A percentile compares a stretch with the other conserved stretches of the same genome.
Conservation (phyloP, 1,140 invertebrate species). For the Hetaerina americana region DNA sequence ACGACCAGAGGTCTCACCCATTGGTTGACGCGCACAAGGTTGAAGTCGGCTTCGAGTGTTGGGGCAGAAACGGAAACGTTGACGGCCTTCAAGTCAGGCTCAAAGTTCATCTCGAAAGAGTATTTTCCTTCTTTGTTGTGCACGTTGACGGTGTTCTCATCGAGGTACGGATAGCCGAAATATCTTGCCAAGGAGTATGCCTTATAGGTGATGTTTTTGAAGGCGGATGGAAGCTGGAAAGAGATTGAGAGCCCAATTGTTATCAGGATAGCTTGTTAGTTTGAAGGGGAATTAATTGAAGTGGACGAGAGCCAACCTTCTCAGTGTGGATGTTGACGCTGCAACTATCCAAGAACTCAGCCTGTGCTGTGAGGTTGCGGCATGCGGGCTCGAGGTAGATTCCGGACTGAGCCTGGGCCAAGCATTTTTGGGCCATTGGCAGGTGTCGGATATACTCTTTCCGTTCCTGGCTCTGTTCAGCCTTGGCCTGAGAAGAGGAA, state of each 20-base stretch:
- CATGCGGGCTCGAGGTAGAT: constrained; percentile 39
- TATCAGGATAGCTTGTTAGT: no score
- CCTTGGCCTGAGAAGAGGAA: constrained; percentile 25
- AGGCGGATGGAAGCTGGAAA: constrained; percentile 9
- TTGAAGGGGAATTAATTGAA: constrained; percentile 15
- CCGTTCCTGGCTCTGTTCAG: constrained; percentile 33
- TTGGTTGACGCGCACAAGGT: constrained; percentile 27
- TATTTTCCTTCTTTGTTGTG: constrained; percentile 30
- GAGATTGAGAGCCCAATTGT: constrained; percentile 12
- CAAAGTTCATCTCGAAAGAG: constrained; percentile 28
- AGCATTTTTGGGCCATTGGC: constrained; percentile 30
- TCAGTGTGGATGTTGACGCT: constrained; percentile 32
- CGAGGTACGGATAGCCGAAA: constrained; percentile 12
- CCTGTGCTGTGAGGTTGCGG: constrained; percentile 32
- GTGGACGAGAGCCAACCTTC: constrained; percentile 24
- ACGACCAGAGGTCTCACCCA: constrained; percentile 24
- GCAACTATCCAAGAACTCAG: constrained; percentile 34
- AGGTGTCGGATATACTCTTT: constrained; percentile 31
- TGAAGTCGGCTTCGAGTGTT: constrained; percentile 25
- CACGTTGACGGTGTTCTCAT: constrained; percentile 17
- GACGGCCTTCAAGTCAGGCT: constrained; percentile 26
- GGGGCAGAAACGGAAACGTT: constrained; percentile 31
- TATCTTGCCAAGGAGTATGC: constrained; percentile 14
- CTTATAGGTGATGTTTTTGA: constrained; percentile 19
- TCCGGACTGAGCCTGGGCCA: constrained; percentile 33